Evolutionary conservation across 1,140 invertebrate genomes (phyloP).

Genomic region (Gyrodactylus bullatarudis): DNA sequence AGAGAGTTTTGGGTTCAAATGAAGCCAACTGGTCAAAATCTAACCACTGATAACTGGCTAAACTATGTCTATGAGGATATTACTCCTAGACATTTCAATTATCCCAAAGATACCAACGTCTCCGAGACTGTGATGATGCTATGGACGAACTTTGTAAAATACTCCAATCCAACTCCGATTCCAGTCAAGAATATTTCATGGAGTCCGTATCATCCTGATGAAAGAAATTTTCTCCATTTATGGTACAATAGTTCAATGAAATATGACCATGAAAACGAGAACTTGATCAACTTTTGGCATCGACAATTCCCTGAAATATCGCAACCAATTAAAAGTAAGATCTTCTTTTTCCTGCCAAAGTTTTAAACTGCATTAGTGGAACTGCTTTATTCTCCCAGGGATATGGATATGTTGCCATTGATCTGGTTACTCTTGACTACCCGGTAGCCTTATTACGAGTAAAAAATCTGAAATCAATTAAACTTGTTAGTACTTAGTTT

Average conservation of each 20-base stretch:
- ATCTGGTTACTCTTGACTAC: no score
- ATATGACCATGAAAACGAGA: conserved; percentile 22
- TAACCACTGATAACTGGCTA: background rate
- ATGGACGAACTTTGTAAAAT: conserved; percentile 4
- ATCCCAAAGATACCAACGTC: conserved; percentile 1
- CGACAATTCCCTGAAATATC: background rate
- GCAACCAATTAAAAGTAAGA: background rate
- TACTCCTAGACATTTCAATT: background rate
- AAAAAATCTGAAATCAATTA: no score
- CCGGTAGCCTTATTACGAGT: no score
- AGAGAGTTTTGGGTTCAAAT: background rate
- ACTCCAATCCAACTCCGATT: conserved; percentile 2
- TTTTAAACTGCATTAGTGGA: background rate
- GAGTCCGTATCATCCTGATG: background rate
- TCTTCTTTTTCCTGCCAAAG: background rate
- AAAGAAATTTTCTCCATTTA: background rate
- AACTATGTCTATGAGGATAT: background rate
- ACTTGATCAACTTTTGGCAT: background rate
- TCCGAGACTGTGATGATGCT: background rate
- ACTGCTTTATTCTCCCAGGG: no score
- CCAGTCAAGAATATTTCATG: background rate
- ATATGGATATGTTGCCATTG: no score
- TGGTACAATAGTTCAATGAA: conserved; percentile 2
- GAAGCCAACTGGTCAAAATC: background rate
- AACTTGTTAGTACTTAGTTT: no score